Conservation (phyloP, 2,113 vertebrate species). For the Serinus canaria region DNA sequence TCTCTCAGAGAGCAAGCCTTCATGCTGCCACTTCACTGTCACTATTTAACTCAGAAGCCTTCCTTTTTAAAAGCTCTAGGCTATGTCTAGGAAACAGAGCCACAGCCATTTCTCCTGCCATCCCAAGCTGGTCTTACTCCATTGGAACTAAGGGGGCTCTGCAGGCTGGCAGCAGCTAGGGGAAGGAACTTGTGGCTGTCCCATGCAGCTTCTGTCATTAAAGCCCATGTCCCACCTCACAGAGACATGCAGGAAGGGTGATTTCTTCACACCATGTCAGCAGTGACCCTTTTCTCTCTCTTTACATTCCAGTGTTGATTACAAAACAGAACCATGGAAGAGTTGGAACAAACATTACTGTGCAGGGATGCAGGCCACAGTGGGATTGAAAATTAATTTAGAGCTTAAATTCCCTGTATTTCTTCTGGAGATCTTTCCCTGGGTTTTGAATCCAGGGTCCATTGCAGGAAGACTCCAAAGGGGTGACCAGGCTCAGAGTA, state of each 20-base stretch:
- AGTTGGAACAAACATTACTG: neutral
- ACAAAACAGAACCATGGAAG: neutral
- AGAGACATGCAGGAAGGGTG: neutral
- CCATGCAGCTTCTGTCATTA: neutral
- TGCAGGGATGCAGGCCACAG: rapidly evolving
- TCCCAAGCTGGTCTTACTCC: neutral
- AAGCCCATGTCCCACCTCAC: neutral
- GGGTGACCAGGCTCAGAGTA: neutral
- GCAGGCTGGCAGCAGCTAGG: neutral
- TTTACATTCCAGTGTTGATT: neutral
- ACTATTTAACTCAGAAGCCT: neutral
- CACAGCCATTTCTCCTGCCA: rapidly evolving
- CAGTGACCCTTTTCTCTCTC: neutral
- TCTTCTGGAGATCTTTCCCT: neutral
- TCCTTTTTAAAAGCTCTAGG: neutral
- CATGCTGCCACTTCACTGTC: neutral
- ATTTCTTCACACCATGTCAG: neutral
- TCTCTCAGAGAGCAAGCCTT: neutral
- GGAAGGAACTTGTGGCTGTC: neutral
- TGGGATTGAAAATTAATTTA: neutral
- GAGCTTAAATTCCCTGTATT: neutral
- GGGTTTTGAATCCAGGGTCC: neutral
- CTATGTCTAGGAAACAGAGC: neutral
- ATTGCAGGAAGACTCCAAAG: neutral
- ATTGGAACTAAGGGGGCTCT: rapidly evolving